Percentiles rank a stretch among this genome's conserved stretches.
Evolutionary conservation across 1,140 invertebrate genomes (phyloP).

Genomic region (Drosophila repleta): DNA sequence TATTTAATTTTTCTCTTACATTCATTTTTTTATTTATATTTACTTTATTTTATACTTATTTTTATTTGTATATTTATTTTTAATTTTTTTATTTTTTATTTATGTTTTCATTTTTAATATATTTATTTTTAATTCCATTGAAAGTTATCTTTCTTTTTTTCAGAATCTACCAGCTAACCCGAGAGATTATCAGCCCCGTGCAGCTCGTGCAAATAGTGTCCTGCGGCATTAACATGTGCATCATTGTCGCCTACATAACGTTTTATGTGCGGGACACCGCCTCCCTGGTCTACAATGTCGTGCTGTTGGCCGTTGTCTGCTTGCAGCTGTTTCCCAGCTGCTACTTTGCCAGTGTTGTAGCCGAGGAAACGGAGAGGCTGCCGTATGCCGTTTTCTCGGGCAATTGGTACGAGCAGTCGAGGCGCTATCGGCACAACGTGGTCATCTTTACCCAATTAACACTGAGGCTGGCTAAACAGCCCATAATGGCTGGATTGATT

Average conservation of each 20-base stretch:
- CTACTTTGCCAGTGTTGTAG: slow-evolving; percentile 65
- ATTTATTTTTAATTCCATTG: too few relatives aligned
- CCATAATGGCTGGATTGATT: slow-evolving; percentile 59
- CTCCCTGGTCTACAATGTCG: slow-evolving; percentile 46
- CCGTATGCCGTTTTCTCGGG: slow-evolving; percentile 68
- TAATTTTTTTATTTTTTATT: too few relatives aligned
- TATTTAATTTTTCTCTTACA: too few relatives aligned
- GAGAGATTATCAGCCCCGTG: slow-evolving; percentile 37
- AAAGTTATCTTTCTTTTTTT: not conserved
- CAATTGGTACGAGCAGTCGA: slow-evolving; percentile 52
- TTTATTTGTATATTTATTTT: too few relatives aligned
- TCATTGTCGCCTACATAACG: slow-evolving; percentile 55
- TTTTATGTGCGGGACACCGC: slow-evolving; percentile 56
- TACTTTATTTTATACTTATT: too few relatives aligned
- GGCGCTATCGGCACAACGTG: slow-evolving; percentile 27
- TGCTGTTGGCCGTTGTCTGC: slow-evolving; percentile 46
- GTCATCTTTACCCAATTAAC: slow-evolving; percentile 58
- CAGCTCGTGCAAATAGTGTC: slow-evolving; percentile 53
- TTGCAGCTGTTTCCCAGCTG: slow-evolving; percentile 71
- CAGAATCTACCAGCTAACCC: slow-evolving; percentile 43
- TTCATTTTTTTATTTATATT: too few relatives aligned
- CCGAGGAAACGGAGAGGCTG: slow-evolving; percentile 42
- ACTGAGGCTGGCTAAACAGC: slow-evolving; percentile 10
- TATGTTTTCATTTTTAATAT: too few relatives aligned
- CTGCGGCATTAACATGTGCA: slow-evolving; percentile 61